Percentiles rank a stretch among this genome's conserved stretches.
These are phyloP conservation scores for Chironomus tentans DNA, from an alignment of 2,888 invertebrate species.

Conservation along the genomic window DNA sequence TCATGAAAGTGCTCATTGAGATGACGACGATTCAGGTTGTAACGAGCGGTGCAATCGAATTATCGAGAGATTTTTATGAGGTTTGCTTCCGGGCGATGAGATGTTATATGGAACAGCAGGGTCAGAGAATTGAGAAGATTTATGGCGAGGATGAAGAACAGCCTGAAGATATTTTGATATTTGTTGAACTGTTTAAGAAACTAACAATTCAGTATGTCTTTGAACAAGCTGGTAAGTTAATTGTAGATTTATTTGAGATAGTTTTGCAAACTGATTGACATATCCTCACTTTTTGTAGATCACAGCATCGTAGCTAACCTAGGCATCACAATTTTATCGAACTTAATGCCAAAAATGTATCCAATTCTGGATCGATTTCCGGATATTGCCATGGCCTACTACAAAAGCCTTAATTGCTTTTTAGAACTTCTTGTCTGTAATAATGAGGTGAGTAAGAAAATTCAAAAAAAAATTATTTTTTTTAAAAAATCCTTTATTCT, in stretches of 20 bases:
- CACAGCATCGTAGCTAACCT: slow-evolving; percentile 2
- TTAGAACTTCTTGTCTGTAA: slow-evolving; percentile 6
- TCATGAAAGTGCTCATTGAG: slow-evolving; percentile 15
- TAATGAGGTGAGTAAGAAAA: slow-evolving; percentile 14
- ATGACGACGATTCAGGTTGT: slow-evolving; percentile 3
- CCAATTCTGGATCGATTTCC: slow-evolving; percentile 11
- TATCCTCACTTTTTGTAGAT: background rate
- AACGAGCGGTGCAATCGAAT: background rate
- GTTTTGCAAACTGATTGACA: background rate
- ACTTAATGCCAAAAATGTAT: slow-evolving; percentile 22
- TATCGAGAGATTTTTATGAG: slow-evolving; percentile 8
- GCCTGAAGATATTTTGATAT: slow-evolving; percentile 15
- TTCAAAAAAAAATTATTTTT: too few relatives aligned
- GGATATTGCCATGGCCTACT: slow-evolving; percentile 16
- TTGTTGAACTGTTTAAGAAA: slow-evolving; percentile 13
- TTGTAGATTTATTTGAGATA: background rate
- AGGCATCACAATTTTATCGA: background rate
- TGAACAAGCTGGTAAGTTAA: slow-evolving; percentile 11
- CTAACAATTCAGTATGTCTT: slow-evolving; percentile 9
- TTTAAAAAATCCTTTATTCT: too few relatives aligned
- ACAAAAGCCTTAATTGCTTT: slow-evolving; percentile 15
- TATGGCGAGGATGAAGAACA: slow-evolving; percentile 18
- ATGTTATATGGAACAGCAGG: slow-evolving; percentile 6
- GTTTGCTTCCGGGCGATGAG: background rate
- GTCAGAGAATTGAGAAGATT: background rate